phyloP scores from a whole-genome alignment of 2,113 vertebrate species.

The Blennius ocellaris region DNA sequence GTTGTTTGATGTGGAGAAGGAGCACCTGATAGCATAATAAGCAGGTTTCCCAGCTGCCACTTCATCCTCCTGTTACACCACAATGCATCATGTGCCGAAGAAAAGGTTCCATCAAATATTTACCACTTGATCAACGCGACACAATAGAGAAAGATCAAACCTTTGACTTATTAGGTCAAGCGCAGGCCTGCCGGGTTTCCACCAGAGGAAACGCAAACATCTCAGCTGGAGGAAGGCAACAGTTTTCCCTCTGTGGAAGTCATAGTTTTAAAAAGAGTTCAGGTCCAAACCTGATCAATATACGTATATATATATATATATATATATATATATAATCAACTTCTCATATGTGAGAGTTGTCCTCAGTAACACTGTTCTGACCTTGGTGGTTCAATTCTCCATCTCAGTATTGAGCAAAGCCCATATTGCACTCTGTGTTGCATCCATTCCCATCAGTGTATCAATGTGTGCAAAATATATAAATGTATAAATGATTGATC shows the following conservation, averaged over 20 bases:
- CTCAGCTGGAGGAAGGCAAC: slow-evolving; percentile 45
- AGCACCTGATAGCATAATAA: slow-evolving; percentile 74
- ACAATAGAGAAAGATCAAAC: slow-evolving; percentile 82
- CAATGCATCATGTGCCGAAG: slow-evolving; percentile 76
- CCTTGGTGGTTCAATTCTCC: too few species aligned
- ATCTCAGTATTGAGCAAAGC: too few species aligned
- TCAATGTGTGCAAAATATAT: too few species aligned
- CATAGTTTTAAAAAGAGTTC: neutral
- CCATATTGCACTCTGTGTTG: too few species aligned
- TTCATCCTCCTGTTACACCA: slow-evolving; percentile 79
- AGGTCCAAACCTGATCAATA: neutral
- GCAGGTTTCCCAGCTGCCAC: slow-evolving; percentile 85
- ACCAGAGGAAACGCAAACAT: slow-evolving; percentile 32
- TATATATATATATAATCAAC: too few species aligned
- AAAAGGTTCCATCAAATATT: slow-evolving; percentile 89
- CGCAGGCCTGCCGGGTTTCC: slow-evolving; percentile 73
- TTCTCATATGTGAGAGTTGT: too few species aligned
- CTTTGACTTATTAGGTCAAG: slow-evolving; percentile 73
- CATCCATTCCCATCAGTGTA: too few species aligned
- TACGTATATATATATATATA: too few species aligned
- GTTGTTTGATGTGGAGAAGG: slow-evolving; percentile 69
- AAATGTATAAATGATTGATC: too few species aligned
- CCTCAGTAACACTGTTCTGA: too few species aligned
- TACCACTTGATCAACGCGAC: slow-evolving; percentile 80
- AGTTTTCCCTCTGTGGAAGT: neutral